Evolutionary conservation across 2,888 invertebrate species (phyloP).

Genomic region (Ypsolopha scabrella): DNA sequence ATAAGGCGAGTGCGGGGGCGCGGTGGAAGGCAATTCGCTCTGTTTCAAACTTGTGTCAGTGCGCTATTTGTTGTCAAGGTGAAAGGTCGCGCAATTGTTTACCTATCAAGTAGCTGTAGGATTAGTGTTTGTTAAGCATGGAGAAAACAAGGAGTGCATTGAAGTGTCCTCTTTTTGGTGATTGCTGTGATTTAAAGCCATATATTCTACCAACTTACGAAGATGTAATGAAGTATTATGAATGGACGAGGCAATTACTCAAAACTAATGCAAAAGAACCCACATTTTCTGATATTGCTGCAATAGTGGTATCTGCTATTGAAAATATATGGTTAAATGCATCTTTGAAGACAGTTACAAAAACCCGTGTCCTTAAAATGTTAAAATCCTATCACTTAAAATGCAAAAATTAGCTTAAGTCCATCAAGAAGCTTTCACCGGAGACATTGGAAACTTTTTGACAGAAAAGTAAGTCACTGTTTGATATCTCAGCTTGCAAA

Average conservation of each 20-base stretch:
- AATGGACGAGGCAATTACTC: conserved; percentile 10
- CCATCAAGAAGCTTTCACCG: conserved; percentile 4
- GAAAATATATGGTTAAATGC: conserved; percentile 11
- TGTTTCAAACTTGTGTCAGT: too few relatives aligned
- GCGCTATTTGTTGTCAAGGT: not conserved
- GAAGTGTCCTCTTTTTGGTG: conserved; percentile 12
- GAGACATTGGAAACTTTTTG: conserved; percentile 6
- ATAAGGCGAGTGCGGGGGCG: too few relatives aligned
- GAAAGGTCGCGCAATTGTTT: not conserved
- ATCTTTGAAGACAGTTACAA: conserved; percentile 9
- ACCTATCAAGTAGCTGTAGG: not conserved
- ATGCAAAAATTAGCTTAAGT: conserved; percentile 10
- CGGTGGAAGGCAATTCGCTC: not conserved
- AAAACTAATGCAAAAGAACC: conserved; percentile 10
- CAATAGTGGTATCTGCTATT: conserved; percentile 7
- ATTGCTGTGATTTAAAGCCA: conserved; percentile 8
- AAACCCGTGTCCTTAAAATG: conserved; percentile 9
- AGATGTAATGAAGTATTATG: conserved; percentile 13
- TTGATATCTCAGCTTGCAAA: conserved; percentile 12
- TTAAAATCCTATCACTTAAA: conserved; percentile 13
- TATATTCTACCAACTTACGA: conserved; percentile 12
- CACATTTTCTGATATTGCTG: conserved; percentile 8
- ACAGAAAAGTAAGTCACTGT: conserved; percentile 7
- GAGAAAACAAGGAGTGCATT: conserved; percentile 7
- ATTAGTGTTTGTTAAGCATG: too few relatives aligned